Percentiles rank a stretch among this genome's conserved stretches.
Evolutionary conservation across 2,113 vertebrate species (phyloP).

Genomic region (Podocnemis expansa): DNA sequence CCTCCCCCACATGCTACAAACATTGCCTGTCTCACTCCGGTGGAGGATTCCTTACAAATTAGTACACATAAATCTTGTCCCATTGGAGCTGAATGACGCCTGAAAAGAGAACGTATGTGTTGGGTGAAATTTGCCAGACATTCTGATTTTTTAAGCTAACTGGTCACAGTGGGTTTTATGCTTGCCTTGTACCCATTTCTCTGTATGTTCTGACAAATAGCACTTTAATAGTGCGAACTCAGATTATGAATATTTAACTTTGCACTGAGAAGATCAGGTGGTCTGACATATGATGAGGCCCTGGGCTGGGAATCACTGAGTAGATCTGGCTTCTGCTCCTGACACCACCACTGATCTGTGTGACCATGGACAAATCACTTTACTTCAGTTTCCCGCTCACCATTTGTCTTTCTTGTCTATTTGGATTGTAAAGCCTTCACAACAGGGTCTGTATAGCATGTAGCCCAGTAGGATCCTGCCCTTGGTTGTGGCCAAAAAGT

Average conservation of each 20-base stretch:
- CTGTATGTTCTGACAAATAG: background rate
- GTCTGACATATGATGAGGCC: background rate
- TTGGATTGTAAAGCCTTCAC: background rate
- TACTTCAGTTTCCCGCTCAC: constrained; percentile 32
- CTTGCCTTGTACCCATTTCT: background rate
- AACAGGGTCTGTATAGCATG: background rate
- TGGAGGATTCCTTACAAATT: background rate
- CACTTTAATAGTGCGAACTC: background rate
- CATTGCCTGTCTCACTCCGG: background rate
- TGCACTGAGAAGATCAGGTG: background rate
- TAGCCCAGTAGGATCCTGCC: background rate
- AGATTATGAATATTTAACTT: background rate
- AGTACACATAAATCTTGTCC: background rate
- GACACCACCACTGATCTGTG: background rate
- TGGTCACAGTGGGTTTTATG: background rate
- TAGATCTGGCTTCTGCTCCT: constrained; percentile 9
- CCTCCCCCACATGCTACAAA: background rate
- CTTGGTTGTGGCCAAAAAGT: background rate
- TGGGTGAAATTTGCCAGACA: background rate
- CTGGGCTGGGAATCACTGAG: background rate
- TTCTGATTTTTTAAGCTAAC: background rate
- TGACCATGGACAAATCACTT: constrained; percentile 13
- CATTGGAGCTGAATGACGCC: background rate
- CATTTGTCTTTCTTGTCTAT: background rate
- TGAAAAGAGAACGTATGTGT: background rate